Evolutionary conservation across 2,888 invertebrate genomes (phyloP).

Genomic region (Polyommatus iphigenia): DNA sequence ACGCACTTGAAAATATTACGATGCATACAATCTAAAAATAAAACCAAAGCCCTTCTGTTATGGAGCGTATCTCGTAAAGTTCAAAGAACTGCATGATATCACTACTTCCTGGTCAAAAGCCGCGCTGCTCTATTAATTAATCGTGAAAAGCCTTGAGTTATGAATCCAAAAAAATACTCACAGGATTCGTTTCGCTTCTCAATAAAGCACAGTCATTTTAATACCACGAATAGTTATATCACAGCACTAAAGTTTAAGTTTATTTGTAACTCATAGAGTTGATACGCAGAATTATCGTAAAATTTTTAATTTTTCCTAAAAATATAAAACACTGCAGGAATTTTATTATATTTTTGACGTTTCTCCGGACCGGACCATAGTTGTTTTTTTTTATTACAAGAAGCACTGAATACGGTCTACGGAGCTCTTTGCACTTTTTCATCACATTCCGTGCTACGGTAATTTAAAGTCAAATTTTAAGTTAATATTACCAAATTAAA

Average conservation of each 20-base stretch:
- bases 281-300: conserved; percentile 47
- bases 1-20: conserved; percentile 43
- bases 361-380: conserved; percentile 42
- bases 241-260: conserved; percentile 47
- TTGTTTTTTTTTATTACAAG: conserved; percentile 34
- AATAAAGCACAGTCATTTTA: conserved; percentile 37
- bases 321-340: conserved; percentile 48
- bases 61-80: conserved; percentile 45
- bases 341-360: conserved; percentile 63
- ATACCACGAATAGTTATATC: conserved; percentile 42
- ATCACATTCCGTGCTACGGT: not conserved
- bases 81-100: conserved; percentile 67
- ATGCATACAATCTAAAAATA: conserved; percentile 67
- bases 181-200: conserved; percentile 32
- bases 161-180: conserved; percentile 45
- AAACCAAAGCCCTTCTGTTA: conserved; percentile 55
- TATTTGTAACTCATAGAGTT: conserved; percentile 45
- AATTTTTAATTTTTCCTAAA: conserved; percentile 56
- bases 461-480: not conserved
- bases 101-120: conserved; percentile 60
- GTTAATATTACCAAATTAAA: not conserved
- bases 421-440: not conserved
- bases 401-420: not conserved
- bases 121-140: conserved; percentile 54
- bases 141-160: conserved; percentile 46